These are phyloP conservation scores for Anolis carolinensis DNA, from an alignment of 2,113 vertebrate species.

Conservation along the genomic window DNA sequence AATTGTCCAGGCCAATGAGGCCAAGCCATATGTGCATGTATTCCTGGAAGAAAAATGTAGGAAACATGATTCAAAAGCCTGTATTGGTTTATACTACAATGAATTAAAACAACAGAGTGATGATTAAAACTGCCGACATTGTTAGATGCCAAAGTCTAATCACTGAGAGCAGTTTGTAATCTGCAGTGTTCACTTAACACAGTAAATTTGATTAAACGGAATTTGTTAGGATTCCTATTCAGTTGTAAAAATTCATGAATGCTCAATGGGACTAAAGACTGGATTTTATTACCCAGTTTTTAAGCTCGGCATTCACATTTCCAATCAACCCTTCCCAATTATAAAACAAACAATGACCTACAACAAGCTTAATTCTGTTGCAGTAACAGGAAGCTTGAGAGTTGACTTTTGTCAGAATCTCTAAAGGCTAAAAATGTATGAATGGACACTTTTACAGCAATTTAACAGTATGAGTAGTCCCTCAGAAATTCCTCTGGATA, in stretches of 20 bases:
- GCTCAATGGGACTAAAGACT: not conserved
- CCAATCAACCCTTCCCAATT: constrained; percentile 24
- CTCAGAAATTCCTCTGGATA: constrained; percentile 17
- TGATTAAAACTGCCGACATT: not conserved
- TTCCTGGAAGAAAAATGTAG: not conserved
- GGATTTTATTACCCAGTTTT: not conserved
- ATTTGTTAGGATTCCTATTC: not conserved
- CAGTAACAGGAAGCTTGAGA: constrained; percentile 35
- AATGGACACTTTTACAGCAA: constrained; percentile 49
- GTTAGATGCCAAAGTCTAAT: not conserved
- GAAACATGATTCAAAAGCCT: not conserved
- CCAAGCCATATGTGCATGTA: not conserved
- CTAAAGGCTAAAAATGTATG: constrained; percentile 11
- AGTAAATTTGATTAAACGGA: not conserved
- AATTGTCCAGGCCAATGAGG: not conserved
- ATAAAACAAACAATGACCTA: constrained; percentile 35
- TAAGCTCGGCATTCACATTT: not conserved
- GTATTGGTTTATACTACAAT: not conserved
- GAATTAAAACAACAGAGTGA: constrained; percentile 4
- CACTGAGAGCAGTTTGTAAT: constrained; percentile 13
- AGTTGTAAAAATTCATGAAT: constrained; percentile 19
- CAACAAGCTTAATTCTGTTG: constrained; percentile 17
- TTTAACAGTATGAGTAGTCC: constrained; percentile 40
- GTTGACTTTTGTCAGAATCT: constrained; percentile 22
- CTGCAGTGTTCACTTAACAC: not conserved